A percentile compares a stretch with the other conserved stretches of the same genome.
Conservation (phyloP, 1,140 invertebrate genomes). For the Adelges cooleyi region DNA sequence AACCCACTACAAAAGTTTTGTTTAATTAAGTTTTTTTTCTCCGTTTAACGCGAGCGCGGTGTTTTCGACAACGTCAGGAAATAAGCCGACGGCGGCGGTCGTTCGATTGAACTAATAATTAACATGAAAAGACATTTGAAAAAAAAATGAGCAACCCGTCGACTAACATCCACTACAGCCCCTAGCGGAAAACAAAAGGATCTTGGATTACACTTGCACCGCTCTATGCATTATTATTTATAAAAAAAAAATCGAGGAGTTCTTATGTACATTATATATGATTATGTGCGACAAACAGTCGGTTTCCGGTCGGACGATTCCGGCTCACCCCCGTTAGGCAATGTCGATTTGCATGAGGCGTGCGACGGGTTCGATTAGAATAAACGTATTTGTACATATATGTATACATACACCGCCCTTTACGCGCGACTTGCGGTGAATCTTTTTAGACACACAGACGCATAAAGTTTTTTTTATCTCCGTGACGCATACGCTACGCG, state of each 20-base stretch:
- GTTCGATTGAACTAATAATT: no score
- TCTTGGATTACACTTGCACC: not conserved
- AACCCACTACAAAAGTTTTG: no score
- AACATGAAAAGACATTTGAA: no score
- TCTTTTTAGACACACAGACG: not conserved
- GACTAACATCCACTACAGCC: no score
- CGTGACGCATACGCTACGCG: conserved; percentile 15
- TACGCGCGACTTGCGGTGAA: not conserved
- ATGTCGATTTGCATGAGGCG: conserved; percentile 5
- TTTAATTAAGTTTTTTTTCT: no score
- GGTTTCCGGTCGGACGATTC: not conserved
- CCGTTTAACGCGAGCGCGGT: no score
- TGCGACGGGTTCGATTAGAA: conserved; percentile 15
- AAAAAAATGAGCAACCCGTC: no score
- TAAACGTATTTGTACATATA: not conserved
- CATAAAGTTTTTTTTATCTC: conserved; percentile 5
- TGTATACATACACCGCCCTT: not conserved
- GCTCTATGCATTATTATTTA: not conserved
- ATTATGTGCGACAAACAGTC: not conserved
- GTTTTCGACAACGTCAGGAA: no score
- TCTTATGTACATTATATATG: not conserved
- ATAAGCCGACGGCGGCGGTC: no score
- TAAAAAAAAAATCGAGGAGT: not conserved
- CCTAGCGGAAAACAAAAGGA: no score
- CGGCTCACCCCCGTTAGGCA: not conserved